Conservation (phyloP, 1,140 invertebrate genomes). For the Temnothorax longispinosus region DNA sequence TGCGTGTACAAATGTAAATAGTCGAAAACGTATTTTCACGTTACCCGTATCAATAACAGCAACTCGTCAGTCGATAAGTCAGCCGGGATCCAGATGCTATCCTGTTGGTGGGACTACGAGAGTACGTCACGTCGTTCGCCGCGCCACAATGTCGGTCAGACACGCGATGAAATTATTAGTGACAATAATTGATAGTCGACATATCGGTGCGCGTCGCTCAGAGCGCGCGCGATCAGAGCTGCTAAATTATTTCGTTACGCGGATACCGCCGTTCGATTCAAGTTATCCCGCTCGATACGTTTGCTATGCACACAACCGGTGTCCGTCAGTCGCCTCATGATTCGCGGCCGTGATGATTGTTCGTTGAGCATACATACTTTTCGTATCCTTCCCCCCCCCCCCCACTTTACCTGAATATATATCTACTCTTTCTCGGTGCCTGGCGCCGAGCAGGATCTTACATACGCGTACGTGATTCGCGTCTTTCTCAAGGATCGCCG, state of each 20-base stretch:
- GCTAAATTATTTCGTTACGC: slow-evolving; percentile 53
- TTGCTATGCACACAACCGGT: slow-evolving; percentile 49
- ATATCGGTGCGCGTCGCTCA: neutral
- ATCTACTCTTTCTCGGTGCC: neutral
- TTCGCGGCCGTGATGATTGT: slow-evolving; percentile 62
- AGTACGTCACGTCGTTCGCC: neutral
- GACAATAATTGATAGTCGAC: slow-evolving; percentile 40
- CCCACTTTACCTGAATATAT: slow-evolving; percentile 28
- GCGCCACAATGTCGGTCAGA: neutral
- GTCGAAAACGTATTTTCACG: neutral
- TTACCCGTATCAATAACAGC: slow-evolving; percentile 53
- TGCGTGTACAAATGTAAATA: neutral
- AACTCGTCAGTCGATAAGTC: neutral
- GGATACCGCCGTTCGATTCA: neutral
- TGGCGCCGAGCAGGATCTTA: slow-evolving; percentile 20
- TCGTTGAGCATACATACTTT: slow-evolving; percentile 60
- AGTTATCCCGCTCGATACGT: slow-evolving; percentile 38
- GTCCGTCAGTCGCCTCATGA: slow-evolving; percentile 20
- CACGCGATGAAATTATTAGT: slow-evolving; percentile 44
- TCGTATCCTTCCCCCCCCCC: neutral
- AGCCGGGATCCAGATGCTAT: slow-evolving; percentile 21
- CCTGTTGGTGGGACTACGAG: neutral
- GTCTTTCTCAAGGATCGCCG: slow-evolving; percentile 33
- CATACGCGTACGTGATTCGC: slow-evolving; percentile 63
- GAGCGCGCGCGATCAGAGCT: neutral